These are phyloP conservation scores for Drosophila leonis DNA, from an alignment of 2,888 invertebrate species.

Conservation along the genomic window DNA sequence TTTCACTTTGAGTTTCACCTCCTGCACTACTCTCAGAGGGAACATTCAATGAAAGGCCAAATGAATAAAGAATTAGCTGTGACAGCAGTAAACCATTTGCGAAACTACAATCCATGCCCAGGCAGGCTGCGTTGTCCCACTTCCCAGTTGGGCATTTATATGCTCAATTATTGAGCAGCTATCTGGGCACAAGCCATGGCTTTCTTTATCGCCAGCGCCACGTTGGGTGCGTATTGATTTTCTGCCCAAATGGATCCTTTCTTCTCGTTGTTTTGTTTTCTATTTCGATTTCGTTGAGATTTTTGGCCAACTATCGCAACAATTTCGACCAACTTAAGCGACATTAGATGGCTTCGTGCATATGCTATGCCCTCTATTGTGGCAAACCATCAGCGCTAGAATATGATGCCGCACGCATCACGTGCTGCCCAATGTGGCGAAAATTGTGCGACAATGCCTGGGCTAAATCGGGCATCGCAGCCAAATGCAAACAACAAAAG, in stretches of 20 bases:
- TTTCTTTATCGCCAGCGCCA: constrained; percentile 33
- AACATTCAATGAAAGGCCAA: constrained; percentile 59
- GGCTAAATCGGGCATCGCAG: constrained; percentile 25
- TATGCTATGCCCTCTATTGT: constrained; percentile 37
- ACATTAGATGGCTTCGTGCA: constrained; percentile 48
- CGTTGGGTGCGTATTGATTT: constrained; percentile 51
- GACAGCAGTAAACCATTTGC: constrained; percentile 47
- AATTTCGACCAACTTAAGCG: constrained; percentile 42
- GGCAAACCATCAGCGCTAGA: constrained; percentile 20
- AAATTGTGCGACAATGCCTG: constrained; percentile 48
- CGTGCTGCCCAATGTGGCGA: constrained; percentile 73
- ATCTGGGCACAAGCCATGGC: constrained; percentile 25
- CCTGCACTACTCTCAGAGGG: background rate
- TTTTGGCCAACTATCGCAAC: constrained; percentile 31
- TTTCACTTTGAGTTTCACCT: constrained; percentile 2
- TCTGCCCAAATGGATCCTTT: constrained; percentile 35
- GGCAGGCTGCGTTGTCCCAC: background rate
- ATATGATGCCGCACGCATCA: constrained; percentile 61
- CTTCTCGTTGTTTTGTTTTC: background rate
- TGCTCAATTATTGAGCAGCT: constrained; percentile 62
- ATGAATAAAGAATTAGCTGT: constrained; percentile 75
- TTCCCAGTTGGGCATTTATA: constrained; percentile 27
- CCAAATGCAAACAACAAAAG: constrained; percentile 53
- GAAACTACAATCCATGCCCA: background rate
- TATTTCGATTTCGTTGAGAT: constrained; percentile 1